Conservation (phyloP, 1,140 invertebrate genomes). For the Drosophila pruinosa region DNA sequence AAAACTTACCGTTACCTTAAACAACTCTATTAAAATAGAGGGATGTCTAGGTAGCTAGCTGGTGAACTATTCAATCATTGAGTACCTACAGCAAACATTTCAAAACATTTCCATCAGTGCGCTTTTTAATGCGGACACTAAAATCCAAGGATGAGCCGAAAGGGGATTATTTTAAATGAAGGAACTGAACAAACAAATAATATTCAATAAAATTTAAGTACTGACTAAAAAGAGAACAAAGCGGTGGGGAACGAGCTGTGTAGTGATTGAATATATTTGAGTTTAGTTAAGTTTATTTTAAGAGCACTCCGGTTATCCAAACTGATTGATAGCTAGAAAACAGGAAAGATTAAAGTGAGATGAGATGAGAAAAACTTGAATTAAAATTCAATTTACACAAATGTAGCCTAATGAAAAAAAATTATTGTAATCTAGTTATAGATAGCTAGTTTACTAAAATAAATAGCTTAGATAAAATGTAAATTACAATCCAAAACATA, state of each 20-base stretch:
- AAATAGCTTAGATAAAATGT: neutral
- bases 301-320: neutral
- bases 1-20: constrained; percentile 65
- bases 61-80: neutral
- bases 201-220: constrained; percentile 65
- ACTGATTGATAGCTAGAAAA: neutral
- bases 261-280: neutral
- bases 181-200: constrained; percentile 55
- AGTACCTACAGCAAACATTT: constrained; percentile 40
- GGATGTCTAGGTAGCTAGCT: neutral
- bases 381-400: neutral
- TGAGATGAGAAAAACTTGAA: neutral
- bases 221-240: constrained; percentile 6
- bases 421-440: neutral
- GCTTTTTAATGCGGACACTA: constrained; percentile 43
- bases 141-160: constrained; percentile 23
- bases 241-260: neutral
- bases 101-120: constrained; percentile 54
- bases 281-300: neutral
- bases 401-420: neutral
- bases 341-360: neutral
- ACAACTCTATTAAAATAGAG: constrained; percentile 67
- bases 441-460: neutral
- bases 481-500: neutral
- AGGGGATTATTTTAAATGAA: constrained; percentile 43